Evolutionary conservation across 2,113 vertebrate genomes (phyloP).

Genomic region (Gadus chalcogrammus): DNA sequence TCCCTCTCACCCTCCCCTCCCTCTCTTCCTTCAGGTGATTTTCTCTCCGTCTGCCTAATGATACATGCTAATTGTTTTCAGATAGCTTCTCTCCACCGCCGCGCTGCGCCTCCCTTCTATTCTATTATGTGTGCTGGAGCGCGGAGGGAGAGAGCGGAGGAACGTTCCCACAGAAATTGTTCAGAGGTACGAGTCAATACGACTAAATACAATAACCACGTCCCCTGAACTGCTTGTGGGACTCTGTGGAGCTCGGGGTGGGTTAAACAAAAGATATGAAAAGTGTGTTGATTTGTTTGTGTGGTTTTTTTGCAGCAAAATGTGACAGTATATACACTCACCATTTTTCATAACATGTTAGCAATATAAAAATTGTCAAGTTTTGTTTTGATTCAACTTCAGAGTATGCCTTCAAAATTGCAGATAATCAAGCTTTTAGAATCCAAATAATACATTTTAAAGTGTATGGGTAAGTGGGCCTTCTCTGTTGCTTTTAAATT

Average conservation of each 20-base stretch:
- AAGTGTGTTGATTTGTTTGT: too few relatives aligned
- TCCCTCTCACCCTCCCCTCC: slow-evolving; percentile 11
- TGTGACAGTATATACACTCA: too few relatives aligned
- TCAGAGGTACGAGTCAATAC: slow-evolving; percentile 42
- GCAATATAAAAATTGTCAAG: too few relatives aligned
- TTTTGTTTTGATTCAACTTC: too few relatives aligned
- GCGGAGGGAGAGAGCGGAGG: slow-evolving; percentile 13
- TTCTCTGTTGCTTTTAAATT: too few relatives aligned
- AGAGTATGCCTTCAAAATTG: too few relatives aligned
- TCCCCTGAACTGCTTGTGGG: slow-evolving; percentile 1
- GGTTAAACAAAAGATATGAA: too few relatives aligned
- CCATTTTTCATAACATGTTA: too few relatives aligned
- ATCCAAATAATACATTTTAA: too few relatives aligned
- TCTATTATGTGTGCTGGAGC: slow-evolving; percentile 55
- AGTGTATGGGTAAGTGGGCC: too few relatives aligned
- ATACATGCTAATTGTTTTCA: slow-evolving; percentile 66
- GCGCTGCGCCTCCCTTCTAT: slow-evolving; percentile 36
- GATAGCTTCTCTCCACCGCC: slow-evolving; percentile 41
- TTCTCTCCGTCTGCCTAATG: slow-evolving; percentile 54
- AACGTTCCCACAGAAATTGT: slow-evolving; percentile 31
- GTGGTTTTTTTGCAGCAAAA: too few relatives aligned
- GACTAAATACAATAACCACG: slow-evolving; percentile 35
- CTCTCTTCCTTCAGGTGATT: slow-evolving; percentile 47
- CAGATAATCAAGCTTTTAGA: too few relatives aligned
- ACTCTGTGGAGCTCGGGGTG: not conserved